Evolutionary conservation across 2,797 vertebrate species (phyloP), one percentile per base, ranked within the genome.

Genomic region (Spinibarbus caldwelli): DNA sequence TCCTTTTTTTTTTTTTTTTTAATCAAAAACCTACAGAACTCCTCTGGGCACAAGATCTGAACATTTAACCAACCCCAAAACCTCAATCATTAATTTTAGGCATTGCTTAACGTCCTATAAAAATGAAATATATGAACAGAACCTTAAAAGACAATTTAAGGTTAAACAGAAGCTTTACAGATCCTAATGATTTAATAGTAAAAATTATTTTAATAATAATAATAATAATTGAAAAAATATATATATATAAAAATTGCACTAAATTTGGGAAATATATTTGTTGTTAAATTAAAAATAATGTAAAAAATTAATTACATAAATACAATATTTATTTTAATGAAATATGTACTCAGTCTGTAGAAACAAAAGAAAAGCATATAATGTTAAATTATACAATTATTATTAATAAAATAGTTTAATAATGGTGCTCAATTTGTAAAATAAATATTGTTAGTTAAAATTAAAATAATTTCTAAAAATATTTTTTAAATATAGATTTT

Each of bases 21-120:
- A 80, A 34, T 64, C 21, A 76, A 78, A 52, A 80, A 11, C 41
- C 15, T 23, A 81, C 57, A 67, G 23, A 82, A 77, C 2, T 31
- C 43, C 41, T 29, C 29, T 83, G 14, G 54, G 45, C 54, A 59
- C 70, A 17, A 31, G 73, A 77, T 76, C 59, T 57, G 57, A 77
- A 78, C n/a, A n/a, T n/a, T n/a, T n/a, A 36, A 76, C 70, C 19
- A 21, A 54, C 36, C 23, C 17, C 38, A 76, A 84, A 34, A 36
- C 23, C 38, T 7, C 64, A 41, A 47, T 43, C 59, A 38, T 21
- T 59, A 62, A 41, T n/a, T n/a, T n/a, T n/a, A n/a, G n/a, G n/a
- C n/a, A n/a, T n/a, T 67, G 54, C 31, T 31, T 57, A 64, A 67
- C 23, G 19, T 52, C 38, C 10, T 15, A 54, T 11, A n/a, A 36